Evolutionary conservation across 1,140 invertebrate genomes (phyloP).

Genomic region (Drosophila pseudoananassae): DNA sequence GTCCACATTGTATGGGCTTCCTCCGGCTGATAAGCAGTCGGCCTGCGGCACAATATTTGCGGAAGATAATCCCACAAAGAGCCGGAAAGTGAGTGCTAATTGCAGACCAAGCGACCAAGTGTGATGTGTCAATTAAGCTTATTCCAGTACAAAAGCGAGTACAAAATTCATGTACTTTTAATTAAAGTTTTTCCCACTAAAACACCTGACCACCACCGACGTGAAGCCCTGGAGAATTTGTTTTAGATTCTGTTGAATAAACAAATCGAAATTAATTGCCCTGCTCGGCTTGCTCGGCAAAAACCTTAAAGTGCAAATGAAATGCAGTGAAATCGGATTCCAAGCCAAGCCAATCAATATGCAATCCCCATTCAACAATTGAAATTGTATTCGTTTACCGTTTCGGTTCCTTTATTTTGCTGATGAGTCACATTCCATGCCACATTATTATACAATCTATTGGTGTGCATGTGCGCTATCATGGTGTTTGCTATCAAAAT

Average conservation of each 20-base stretch:
- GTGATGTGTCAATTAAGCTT: conserved; percentile 12
- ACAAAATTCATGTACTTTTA: not conserved
- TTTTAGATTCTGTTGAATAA: not conserved
- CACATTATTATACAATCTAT: conserved; percentile 56
- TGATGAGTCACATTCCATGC: conserved; percentile 45
- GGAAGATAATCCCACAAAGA: conserved; percentile 12
- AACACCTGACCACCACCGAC: not conserved
- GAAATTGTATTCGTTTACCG: conserved; percentile 29
- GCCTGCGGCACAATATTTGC: conserved; percentile 1
- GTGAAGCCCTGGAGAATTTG: not conserved
- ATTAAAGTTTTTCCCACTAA: not conserved
- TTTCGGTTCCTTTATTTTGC: conserved; percentile 16
- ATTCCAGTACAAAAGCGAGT: no score
- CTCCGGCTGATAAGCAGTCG: conserved; percentile 31
- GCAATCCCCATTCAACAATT: conserved; percentile 45
- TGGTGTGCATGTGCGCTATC: conserved; percentile 9
- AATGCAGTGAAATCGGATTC: conserved; percentile 19
- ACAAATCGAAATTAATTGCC: conserved; percentile 2
- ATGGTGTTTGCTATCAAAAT: conserved; percentile 42
- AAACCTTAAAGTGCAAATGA: conserved; percentile 6
- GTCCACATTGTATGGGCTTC: conserved; percentile 5
- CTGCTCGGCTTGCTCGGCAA: not conserved
- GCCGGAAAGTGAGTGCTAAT: conserved; percentile 31
- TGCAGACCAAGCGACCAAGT: conserved; percentile 10
- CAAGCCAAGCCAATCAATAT: conserved; percentile 27